Base-by-base conservation (phyloP, 2,888 invertebrate genomes). In the Microchrysa polita region DNA sequence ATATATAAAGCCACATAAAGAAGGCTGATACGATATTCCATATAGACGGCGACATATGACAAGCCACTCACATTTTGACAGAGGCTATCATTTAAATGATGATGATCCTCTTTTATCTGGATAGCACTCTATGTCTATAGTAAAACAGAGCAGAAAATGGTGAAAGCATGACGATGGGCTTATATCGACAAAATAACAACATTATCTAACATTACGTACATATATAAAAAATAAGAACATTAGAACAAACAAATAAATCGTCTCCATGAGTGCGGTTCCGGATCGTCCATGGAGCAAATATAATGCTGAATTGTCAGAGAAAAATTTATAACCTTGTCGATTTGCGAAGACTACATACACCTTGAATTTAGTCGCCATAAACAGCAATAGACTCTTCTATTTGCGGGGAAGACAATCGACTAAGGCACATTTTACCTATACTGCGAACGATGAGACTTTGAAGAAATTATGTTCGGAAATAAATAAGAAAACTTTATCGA, bases 401-500 rank as follows among this genome's bases (percentile, higher is more conserved):
- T n/a, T n/a, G n/a, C n/a, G 65, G 65, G 65, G 65, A 48, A 48
- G 65, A 65, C 48, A 22, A 48, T 2, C 20, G 22, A 34, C 22
- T 16, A 22, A 22, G 40, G 55, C 48, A 55, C 60, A 72, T 44
- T 67, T 61, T 44, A 72, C 59, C 72, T 72, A n/a, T n/a, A 67
- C 55, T 20, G 27, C 9, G 52, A 72, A 60, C 60, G 72, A 59
- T 40, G 60, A 72, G 52, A 72, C 71, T 72, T 63, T 67, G 57
- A 61, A 69, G 69, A 55, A 69, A 69, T 55, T 69, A 69, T 52
- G 63, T 52, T 23, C 18, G 57, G 67, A 73, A 73, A 69, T 67
- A 75, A 74, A 74, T 74, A 67, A 74, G 67, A 72, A 74, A 76
- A 74, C 60, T 76, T 76, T 76, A 74, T 76, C 76, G 74, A 63